Evolutionary conservation across 2,888 invertebrate genomes (phyloP).

Genomic region (Podabrus alpinus): DNA sequence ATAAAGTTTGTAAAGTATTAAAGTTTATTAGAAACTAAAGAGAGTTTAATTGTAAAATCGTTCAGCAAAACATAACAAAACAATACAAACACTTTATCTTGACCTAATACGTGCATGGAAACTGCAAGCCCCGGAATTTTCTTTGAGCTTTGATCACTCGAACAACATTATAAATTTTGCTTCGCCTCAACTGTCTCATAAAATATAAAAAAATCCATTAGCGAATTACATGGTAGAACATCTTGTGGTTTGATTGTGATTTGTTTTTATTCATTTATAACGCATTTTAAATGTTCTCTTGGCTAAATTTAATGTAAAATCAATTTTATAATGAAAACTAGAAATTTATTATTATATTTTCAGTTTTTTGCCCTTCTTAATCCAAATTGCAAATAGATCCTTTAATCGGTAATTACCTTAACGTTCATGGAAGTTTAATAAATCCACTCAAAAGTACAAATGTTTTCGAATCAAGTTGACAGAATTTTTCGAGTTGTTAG

Average conservation of each 20-base stretch:
- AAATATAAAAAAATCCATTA: slow-evolving; percentile 1
- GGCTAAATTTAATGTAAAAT: background rate
- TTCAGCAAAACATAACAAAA: background rate
- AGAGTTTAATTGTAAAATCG: too few species aligned
- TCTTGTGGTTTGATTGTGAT: background rate
- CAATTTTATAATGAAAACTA: too few species aligned
- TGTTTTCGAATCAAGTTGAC: background rate
- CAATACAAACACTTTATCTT: background rate
- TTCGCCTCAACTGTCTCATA: background rate
- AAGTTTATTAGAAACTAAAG: too few species aligned
- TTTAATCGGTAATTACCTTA: too few species aligned
- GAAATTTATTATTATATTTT: too few species aligned
- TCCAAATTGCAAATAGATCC: too few species aligned
- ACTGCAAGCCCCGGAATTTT: background rate
- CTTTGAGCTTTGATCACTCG: background rate
- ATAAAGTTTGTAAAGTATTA: too few species aligned
- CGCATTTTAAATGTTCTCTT: background rate
- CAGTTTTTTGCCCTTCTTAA: too few species aligned
- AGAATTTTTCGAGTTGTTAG: background rate
- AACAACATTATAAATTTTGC: background rate
- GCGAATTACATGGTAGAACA: background rate
- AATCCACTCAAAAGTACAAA: background rate
- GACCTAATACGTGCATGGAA: background rate
- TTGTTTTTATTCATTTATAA: background rate
- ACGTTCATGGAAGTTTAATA: background rate